These are phyloP conservation scores for Esox masquinongy DNA, from an alignment of 2,797 vertebrate species.

Conservation along the genomic window DNA sequence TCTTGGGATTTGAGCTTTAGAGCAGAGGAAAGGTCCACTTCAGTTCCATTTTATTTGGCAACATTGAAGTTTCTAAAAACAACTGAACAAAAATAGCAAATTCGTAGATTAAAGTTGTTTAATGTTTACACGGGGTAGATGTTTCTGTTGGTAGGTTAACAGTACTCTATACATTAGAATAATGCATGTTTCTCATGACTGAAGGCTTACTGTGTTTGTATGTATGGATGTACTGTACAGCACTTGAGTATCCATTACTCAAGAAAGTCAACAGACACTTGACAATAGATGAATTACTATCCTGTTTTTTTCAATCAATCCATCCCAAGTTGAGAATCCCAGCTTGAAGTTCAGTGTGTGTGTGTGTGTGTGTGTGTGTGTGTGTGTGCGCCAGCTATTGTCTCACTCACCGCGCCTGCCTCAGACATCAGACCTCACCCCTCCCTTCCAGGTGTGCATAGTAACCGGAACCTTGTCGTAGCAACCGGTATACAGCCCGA, in stretches of 20 bases:
- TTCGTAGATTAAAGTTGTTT: too few species aligned
- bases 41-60: too few species aligned
- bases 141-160: too few species aligned
- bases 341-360: conserved; percentile 5
- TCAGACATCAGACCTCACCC: conserved; percentile 39
- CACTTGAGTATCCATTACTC: too few species aligned
- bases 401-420: conserved; percentile 9
- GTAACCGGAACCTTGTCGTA: conserved; percentile 73
- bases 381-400: background rate
- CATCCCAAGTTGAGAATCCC: background rate
- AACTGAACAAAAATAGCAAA: too few species aligned
- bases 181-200: too few species aligned
- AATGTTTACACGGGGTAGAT: too few species aligned
- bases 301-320: background rate
- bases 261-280: background rate
- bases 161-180: too few species aligned
- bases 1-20: too few species aligned
- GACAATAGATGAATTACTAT: background rate
- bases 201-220: background rate
- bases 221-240: background rate
- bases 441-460: conserved; percentile 63
- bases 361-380: conserved; percentile 33
- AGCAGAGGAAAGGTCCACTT: too few species aligned
- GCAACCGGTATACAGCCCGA: conserved; percentile 53
- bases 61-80: too few species aligned